Percentiles rank a stretch among this genome's conserved stretches.
These are phyloP conservation scores for Neuroterus valhalla DNA, from an alignment of 1,140 invertebrate genomes.

Conservation along the genomic window DNA sequence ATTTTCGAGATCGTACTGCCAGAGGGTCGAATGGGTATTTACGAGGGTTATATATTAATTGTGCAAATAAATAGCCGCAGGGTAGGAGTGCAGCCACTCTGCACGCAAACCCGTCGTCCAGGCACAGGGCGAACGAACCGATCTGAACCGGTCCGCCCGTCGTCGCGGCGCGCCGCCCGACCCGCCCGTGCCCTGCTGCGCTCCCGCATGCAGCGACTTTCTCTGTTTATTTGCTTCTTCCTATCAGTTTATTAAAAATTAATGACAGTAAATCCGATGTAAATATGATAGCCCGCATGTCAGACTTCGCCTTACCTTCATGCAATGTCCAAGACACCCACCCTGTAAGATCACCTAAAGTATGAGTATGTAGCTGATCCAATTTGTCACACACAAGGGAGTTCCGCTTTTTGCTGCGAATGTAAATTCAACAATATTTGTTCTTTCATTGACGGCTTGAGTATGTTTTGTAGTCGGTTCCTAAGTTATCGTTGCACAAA, in stretches of 20 bases:
- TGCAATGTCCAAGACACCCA: slow-evolving; percentile 35
- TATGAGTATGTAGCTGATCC: too few species aligned
- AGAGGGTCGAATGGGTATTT: slow-evolving; percentile 64
- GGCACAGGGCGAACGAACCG: slow-evolving; percentile 43
- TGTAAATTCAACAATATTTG: too few species aligned
- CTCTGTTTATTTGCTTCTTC: slow-evolving; percentile 54
- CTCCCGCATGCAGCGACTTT: slow-evolving; percentile 49
- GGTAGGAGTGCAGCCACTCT: slow-evolving; percentile 40
- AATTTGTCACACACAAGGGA: too few species aligned
- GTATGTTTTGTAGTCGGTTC: too few species aligned
- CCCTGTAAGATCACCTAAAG: background rate
- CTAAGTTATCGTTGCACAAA: too few species aligned
- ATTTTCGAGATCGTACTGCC: slow-evolving; percentile 56
- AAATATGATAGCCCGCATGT: slow-evolving; percentile 61
- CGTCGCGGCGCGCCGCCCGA: background rate
- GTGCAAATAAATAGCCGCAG: slow-evolving; percentile 70
- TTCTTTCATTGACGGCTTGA: too few species aligned
- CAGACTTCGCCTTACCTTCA: slow-evolving; percentile 14
- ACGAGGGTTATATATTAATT: slow-evolving; percentile 75
- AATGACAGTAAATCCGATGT: slow-evolving; percentile 68
- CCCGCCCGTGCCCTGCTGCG: slow-evolving; percentile 38
- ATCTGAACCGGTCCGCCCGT: slow-evolving; percentile 61
- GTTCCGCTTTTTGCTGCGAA: too few species aligned
- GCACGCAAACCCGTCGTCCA: background rate
- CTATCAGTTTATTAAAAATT: slow-evolving; percentile 72